A percentile compares a stretch with the other conserved stretches of the same genome.
These are phyloP conservation scores for Eospalax fontanierii DNA, from an alignment of 2,797 vertebrate species.

Conservation along the genomic window DNA sequence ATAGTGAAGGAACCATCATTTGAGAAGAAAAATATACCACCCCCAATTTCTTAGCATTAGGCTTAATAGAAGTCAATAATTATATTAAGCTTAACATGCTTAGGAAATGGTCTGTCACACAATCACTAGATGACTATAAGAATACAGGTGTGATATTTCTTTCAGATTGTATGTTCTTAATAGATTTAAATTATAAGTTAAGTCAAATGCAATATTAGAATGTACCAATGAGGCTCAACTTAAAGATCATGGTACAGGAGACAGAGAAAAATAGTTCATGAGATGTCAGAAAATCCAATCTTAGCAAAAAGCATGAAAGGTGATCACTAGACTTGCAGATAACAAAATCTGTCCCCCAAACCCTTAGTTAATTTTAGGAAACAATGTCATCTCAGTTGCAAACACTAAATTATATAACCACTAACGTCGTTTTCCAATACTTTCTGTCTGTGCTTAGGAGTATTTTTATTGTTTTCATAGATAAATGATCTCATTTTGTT, in stretches of 20 bases:
- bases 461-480: background rate
- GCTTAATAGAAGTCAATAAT: background rate
- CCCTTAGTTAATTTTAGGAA: background rate
- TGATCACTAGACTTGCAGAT: background rate
- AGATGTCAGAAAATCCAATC: constrained; percentile 6
- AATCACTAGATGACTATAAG: background rate
- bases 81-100: background rate
- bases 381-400: background rate
- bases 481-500: background rate
- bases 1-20: background rate
- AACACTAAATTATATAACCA: background rate
- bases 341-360: background rate
- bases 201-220: background rate
- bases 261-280: background rate
- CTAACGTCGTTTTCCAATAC: background rate
- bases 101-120: background rate
- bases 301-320: background rate
- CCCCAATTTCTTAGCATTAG: background rate
- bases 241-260: background rate
- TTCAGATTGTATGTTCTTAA: background rate
- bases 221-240: background rate
- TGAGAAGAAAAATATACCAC: background rate
- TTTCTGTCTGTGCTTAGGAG: background rate
- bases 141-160: background rate
- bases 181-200: constrained; percentile 4